Evolutionary conservation across 2,797 vertebrate species (phyloP).

Genomic region (Trematomus bernacchii): DNA sequence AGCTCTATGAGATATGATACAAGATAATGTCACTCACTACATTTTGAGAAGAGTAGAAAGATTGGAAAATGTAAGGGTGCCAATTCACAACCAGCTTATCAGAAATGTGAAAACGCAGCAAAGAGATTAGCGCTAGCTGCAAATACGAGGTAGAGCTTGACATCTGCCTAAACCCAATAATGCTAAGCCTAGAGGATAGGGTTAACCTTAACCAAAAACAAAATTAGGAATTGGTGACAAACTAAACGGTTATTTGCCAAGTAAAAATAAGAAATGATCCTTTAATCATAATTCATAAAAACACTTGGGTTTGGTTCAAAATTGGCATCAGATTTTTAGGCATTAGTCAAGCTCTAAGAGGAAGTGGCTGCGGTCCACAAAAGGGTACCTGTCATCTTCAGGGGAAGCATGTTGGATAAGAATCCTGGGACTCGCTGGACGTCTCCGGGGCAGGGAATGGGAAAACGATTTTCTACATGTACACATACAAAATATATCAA

Average conservation of each 20-base stretch:
- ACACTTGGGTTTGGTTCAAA: slow-evolving; percentile 30
- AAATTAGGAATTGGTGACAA: not conserved
- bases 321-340: slow-evolving; percentile 50
- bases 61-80: slow-evolving; percentile 21
- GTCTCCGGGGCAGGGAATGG: slow-evolving; percentile 95
- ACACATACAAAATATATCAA: slow-evolving; percentile 72
- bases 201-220: slow-evolving; percentile 17
- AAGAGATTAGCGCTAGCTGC: slow-evolving; percentile 35
- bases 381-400: slow-evolving; percentile 97
- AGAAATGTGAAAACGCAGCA: slow-evolving; percentile 32
- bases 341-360: slow-evolving; percentile 73
- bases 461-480: slow-evolving; percentile 83
- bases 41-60: slow-evolving; percentile 13
- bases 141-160: slow-evolving; percentile 67
- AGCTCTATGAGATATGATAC: slow-evolving; percentile 23
- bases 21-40: slow-evolving; percentile 65
- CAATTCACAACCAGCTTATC: slow-evolving; percentile 35
- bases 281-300: not conserved
- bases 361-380: slow-evolving; percentile 66
- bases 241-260: not conserved
- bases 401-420: slow-evolving; percentile 98
- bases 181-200: slow-evolving; percentile 23
- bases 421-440: slow-evolving; percentile 97
- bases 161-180: slow-evolving; percentile 65
- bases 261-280: not conserved